Evolutionary conservation across 2,888 invertebrate species (phyloP).

Genomic region (Taphrorychus bicolor): DNA sequence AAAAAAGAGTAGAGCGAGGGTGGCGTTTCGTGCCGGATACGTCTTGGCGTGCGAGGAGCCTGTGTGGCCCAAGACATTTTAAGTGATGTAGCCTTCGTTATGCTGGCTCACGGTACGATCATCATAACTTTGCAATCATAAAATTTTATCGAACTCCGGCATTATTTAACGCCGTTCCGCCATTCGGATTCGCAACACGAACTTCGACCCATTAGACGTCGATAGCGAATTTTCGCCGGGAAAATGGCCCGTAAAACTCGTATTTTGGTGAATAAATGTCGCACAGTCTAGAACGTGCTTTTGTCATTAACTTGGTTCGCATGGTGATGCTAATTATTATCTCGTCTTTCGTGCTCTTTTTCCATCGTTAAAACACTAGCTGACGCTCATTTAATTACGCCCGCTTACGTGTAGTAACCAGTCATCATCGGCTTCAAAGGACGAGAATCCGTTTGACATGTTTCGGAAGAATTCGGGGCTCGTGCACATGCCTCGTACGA

Average conservation of each 20-base stretch:
- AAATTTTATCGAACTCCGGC: conserved; percentile 28
- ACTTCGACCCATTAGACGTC: conserved; percentile 29
- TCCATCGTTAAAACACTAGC: neutral
- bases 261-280: conserved; percentile 28
- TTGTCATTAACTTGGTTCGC: conserved; percentile 1
- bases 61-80: neutral
- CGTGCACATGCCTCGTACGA: conserved; percentile 9
- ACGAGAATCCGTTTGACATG: conserved; percentile 15
- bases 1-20: neutral
- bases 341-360: neutral
- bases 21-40: too few species aligned
- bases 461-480: conserved; percentile 11
- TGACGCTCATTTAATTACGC: neutral
- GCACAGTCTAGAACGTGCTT: conserved; percentile 24
- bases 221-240: conserved; percentile 32
- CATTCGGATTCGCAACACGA: conserved; percentile 30
- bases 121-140: conserved; percentile 29
- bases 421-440: conserved; percentile 5
- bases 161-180: conserved; percentile 30
- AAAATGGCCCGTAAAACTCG: conserved; percentile 36
- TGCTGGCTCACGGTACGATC: neutral
- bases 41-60: neutral
- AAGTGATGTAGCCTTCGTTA: neutral
- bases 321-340: neutral
- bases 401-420: neutral